Evolutionary conservation across 2,113 vertebrate genomes (phyloP).

Genomic region (Orycteropus afer): DNA sequence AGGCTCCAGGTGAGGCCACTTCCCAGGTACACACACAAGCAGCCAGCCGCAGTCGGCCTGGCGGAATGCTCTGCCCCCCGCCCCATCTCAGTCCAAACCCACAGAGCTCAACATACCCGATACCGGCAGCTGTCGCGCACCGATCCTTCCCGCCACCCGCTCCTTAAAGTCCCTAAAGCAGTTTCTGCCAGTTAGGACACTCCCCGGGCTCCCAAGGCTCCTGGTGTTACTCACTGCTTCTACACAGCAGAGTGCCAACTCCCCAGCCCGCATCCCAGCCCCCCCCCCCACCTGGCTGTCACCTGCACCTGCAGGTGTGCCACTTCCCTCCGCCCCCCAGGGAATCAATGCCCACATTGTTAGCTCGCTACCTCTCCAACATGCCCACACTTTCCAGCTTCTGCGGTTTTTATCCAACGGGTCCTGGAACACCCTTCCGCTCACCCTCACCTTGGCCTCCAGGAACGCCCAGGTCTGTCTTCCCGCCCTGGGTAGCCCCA

Average conservation of each 20-base stretch:
- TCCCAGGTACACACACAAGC: not conserved
- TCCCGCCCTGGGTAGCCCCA: not conserved
- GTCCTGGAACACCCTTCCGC: fast-evolving
- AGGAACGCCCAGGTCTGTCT: not conserved
- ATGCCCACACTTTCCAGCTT: fast-evolving
- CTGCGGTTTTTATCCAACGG: not conserved
- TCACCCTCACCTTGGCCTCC: not conserved
- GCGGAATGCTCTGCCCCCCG: fast-evolving
- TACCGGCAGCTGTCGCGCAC: not conserved
- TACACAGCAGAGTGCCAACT: too few species aligned
- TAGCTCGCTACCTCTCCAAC: not conserved
- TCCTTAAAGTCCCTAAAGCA: not conserved
- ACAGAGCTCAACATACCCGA: fast-evolving
- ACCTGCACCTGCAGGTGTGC: not conserved
- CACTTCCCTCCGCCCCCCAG: not conserved
- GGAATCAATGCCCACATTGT: fast-evolving
- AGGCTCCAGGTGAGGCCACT: not conserved
- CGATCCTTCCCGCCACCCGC: fast-evolving
- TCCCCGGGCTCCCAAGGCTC: not conserved
- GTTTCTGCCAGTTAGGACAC: fast-evolving
- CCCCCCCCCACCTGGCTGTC: fast-evolving
- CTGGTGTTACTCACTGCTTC: fast-evolving
- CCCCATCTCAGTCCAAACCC: not conserved
- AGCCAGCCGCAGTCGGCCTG: not conserved
- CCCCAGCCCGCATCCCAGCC: fast-evolving